Conservation (phyloP, 2,113 vertebrate species). For the Cebidichthys violaceus region DNA sequence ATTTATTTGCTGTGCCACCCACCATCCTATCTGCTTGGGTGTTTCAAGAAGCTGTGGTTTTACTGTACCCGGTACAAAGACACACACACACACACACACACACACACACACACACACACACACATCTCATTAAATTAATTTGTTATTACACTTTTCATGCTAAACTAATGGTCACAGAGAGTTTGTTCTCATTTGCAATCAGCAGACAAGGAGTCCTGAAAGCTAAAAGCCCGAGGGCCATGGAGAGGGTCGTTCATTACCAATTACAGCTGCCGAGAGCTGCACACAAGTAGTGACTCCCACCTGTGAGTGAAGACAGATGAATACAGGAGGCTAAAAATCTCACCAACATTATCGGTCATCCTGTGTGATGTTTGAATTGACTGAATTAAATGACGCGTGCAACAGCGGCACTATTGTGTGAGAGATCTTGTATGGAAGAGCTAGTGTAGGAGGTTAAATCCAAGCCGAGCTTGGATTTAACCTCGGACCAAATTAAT, state of each 20-base stretch:
- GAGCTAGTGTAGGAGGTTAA: slow-evolving; percentile 16
- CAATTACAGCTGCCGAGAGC: slow-evolving; percentile 29
- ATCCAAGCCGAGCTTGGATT: slow-evolving; percentile 11
- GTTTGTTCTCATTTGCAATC: background rate
- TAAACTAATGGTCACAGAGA: background rate
- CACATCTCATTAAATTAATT: background rate
- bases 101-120: background rate
- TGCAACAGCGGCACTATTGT: slow-evolving; percentile 25
- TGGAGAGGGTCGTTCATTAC: background rate
- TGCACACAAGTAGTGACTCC: slow-evolving; percentile 2
- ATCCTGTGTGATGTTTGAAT: slow-evolving; percentile 1
- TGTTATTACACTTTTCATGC: background rate
- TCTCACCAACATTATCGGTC: slow-evolving; percentile 14
- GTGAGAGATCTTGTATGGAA: slow-evolving; percentile 4
- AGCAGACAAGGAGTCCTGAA: background rate
- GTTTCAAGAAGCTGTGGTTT: slow-evolving; percentile 32
- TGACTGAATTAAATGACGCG: slow-evolving; percentile 12
- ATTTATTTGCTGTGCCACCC: slow-evolving; percentile 54
- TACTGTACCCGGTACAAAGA: slow-evolving; percentile 3
- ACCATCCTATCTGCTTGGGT: slow-evolving; percentile 51
- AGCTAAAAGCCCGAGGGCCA: slow-evolving; percentile 11
- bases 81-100: background rate
- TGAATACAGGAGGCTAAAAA: slow-evolving; percentile 19
- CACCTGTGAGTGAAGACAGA: slow-evolving; percentile 36
- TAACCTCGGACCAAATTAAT: slow-evolving; percentile 18